These are phyloP conservation scores for Anomalospiza imberbis DNA, from an alignment of 2,797 vertebrate species.

Conservation along the genomic window DNA sequence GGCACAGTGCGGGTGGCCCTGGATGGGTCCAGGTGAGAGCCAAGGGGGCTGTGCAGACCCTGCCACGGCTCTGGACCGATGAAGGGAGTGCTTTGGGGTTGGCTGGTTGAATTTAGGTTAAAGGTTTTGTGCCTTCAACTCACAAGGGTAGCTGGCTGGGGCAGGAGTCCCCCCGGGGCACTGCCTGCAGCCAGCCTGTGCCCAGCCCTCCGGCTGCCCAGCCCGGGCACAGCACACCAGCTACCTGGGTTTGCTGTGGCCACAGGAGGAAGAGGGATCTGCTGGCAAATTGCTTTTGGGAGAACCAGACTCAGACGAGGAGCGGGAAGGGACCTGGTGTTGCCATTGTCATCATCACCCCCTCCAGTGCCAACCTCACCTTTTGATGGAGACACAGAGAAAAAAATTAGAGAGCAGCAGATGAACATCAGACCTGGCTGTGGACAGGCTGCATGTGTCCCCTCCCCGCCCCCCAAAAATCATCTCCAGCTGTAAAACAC, in stretches of 20 bases:
- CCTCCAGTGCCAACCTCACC: background rate
- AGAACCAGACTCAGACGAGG: background rate
- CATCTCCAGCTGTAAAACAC: constrained; percentile 46
- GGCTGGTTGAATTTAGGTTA: background rate
- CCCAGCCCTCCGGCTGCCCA: background rate
- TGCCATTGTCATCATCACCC: background rate
- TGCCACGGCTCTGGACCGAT: background rate
- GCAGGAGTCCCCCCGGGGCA: background rate
- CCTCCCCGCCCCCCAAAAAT: background rate
- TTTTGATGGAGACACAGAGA: background rate
- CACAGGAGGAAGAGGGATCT: background rate
- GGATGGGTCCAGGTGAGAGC: background rate
- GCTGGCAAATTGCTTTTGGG: background rate
- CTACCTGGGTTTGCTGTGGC: rapidly evolving
- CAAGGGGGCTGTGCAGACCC: background rate
- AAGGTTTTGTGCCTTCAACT: background rate
- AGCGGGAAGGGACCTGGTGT: background rate
- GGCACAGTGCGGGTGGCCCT: background rate
- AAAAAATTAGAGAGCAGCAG: constrained; percentile 18
- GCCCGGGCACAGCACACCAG: background rate
- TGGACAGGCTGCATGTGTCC: background rate
- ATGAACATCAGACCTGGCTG: constrained; percentile 22
- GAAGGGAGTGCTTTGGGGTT: background rate
- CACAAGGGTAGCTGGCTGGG: no score
- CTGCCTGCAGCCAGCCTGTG: background rate